Evolutionary conservation across 2,797 vertebrate genomes (phyloP), one percentile per base, ranked within the genome.

Genomic region (Podarcis lilfordi): DNA sequence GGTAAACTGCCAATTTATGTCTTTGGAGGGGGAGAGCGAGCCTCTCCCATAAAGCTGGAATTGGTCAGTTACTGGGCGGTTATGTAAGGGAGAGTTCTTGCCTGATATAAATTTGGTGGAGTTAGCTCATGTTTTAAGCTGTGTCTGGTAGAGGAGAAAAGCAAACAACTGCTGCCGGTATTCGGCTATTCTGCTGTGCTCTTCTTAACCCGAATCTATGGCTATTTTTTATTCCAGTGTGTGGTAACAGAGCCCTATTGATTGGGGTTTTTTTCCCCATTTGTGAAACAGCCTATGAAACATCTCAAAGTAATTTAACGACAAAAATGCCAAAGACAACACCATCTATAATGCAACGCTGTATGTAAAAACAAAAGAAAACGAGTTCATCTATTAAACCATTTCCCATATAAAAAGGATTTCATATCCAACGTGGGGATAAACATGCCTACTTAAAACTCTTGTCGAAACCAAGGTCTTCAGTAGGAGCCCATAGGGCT

Each of bases 1-100:
- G 55, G 17, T 64, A 74, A 80, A 75, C 23, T 85, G 55, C 50
- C n/a, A 75, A 75, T 89, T 80, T 89, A 66, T 82, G 80, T 37
- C 40, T 83, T 77, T 50, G 25, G 4, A 55, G 23, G 17, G n/a
- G 19, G 55, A 8, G 35, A 23, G 23, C 13, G 50, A 25, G 17
- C 15, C 1, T 45, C n/a, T 55, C 37, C 43, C 37, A 27, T 66
- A 68, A 75, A 81, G 72, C 43, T 80, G 21, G 68, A 84, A 84
- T 61, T 27, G 11, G 37, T 13, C n/a, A 85, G 69, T 85, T 35
- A 61, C 83, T 50, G 11, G 50, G 55, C 17, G 7, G 17, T 85
- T 80, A 45, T 75, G 40, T 81, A 85, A 80, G 64, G 40, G 27
- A 64, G n/a, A 75, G 55, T 19, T 82, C 45, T 77, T 27, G 35